Conservation (phyloP, 2,888 invertebrate genomes). For the Alviniconcha strummeri region DNA sequence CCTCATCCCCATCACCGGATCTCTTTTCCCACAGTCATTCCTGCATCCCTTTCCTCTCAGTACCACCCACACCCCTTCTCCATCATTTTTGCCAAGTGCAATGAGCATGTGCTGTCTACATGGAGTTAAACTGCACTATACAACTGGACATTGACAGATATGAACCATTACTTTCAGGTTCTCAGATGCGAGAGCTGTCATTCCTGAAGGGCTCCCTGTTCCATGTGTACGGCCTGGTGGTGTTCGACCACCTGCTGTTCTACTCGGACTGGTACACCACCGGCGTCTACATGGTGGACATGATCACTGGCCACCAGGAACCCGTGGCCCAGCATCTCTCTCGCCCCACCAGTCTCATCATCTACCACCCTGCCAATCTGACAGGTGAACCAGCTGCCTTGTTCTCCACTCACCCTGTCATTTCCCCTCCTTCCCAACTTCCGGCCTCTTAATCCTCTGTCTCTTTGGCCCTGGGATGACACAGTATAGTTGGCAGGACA, state of each 20-base stretch:
- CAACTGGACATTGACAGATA: too few species aligned
- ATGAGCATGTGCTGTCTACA: too few species aligned
- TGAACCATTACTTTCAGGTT: not conserved
- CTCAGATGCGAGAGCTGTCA: constrained; percentile 40
- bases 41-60: too few species aligned
- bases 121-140: too few species aligned
- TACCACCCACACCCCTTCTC: too few species aligned
- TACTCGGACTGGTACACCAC: constrained; percentile 58
- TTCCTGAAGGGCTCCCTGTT: constrained; percentile 47
- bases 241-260: constrained; percentile 52
- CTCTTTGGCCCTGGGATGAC: not conserved
- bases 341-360: constrained; percentile 53
- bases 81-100: too few species aligned
- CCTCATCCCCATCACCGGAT: too few species aligned
- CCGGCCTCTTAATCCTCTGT: not conserved
- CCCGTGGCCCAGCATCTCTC: constrained; percentile 51
- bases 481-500: too few species aligned
- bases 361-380: constrained; percentile 54
- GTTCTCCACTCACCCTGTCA: not conserved
- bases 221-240: constrained; percentile 55
- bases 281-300: constrained; percentile 55
- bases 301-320: constrained; percentile 51
- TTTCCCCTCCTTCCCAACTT: not conserved
- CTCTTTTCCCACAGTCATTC: too few species aligned
- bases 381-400: constrained; percentile 41